Percentiles rank a stretch among this genome's conserved stretches.
Evolutionary conservation across 2,797 vertebrate genomes (phyloP).

Genomic region (Psittacula echo): DNA sequence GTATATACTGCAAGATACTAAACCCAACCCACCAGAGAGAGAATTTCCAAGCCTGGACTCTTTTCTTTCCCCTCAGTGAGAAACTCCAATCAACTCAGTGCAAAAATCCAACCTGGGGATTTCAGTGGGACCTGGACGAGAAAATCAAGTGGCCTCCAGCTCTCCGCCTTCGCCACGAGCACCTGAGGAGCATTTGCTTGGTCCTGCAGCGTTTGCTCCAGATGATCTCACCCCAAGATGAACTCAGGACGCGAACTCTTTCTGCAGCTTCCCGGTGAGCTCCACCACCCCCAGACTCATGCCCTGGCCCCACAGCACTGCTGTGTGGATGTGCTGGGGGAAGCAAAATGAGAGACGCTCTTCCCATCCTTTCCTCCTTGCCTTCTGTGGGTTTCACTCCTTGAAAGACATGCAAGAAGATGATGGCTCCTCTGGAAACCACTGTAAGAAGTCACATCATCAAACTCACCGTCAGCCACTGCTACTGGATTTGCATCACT

Average conservation of each 20-base stretch:
- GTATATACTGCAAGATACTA: neutral
- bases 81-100: fast-evolving
- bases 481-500: fast-evolving
- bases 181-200: neutral
- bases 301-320: fast-evolving
- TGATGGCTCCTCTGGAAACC: neutral
- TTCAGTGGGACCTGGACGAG: neutral
- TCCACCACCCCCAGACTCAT: neutral
- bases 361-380: neutral
- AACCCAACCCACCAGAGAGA: fast-evolving
- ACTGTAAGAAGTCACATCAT: neutral
- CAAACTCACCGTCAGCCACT: fast-evolving
- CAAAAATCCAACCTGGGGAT: neutral
- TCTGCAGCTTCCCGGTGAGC: neutral
- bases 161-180: fast-evolving
- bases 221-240: fast-evolving
- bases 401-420: neutral
- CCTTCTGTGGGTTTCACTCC: neutral
- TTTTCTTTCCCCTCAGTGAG: neutral
- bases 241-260: neutral
- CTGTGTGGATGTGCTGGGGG: neutral
- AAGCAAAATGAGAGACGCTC: fast-evolving
- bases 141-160: neutral
- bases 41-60: neutral
- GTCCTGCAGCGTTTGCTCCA: neutral